A percentile compares a stretch with the other conserved stretches of the same genome.
Conservation (phyloP, 2,888 invertebrate species). For the Drosophila helvetica region DNA sequence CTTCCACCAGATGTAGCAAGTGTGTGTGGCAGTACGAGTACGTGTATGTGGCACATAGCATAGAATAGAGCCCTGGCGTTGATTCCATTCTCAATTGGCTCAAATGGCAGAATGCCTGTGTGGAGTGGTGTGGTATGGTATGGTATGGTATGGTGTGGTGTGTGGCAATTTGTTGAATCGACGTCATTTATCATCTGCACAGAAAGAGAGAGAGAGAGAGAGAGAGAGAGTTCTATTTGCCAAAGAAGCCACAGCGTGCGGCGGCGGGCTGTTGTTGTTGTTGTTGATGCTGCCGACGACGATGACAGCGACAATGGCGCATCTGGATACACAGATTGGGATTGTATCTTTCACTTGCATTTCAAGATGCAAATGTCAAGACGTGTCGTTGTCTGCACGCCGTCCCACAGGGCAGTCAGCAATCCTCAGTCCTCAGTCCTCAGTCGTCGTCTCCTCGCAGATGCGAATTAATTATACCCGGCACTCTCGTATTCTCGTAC, state of each 20-base stretch:
- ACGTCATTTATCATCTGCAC: conserved; percentile 81
- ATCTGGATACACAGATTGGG: conserved; percentile 74
- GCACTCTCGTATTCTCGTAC: no score
- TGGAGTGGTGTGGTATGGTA: conserved; percentile 60
- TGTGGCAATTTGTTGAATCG: conserved; percentile 76
- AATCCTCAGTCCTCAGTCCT: background rate
- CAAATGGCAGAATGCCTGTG: conserved; percentile 58
- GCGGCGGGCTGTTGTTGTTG: conserved; percentile 3
- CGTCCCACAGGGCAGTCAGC: background rate
- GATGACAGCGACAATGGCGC: conserved; percentile 58
- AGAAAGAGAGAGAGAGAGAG: background rate
- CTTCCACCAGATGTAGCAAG: conserved; percentile 6
- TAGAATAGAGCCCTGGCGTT: conserved; percentile 3
- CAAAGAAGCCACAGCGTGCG: conserved; percentile 24
- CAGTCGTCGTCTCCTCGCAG: conserved; percentile 34
- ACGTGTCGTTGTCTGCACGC: conserved; percentile 50
- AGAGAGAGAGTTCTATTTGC: conserved; percentile 15
- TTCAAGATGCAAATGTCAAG: conserved; percentile 81
- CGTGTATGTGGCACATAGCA: conserved; percentile 17
- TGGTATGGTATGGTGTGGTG: conserved; percentile 61
- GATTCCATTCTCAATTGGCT: conserved; percentile 81
- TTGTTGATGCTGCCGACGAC: conserved; percentile 40
- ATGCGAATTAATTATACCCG: conserved; percentile 43
- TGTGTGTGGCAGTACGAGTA: conserved; percentile 13
- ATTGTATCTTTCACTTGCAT: conserved; percentile 83